Base-by-base conservation (phyloP, 2,113 vertebrate species). In the Rhynchomys soricoides region DNA sequence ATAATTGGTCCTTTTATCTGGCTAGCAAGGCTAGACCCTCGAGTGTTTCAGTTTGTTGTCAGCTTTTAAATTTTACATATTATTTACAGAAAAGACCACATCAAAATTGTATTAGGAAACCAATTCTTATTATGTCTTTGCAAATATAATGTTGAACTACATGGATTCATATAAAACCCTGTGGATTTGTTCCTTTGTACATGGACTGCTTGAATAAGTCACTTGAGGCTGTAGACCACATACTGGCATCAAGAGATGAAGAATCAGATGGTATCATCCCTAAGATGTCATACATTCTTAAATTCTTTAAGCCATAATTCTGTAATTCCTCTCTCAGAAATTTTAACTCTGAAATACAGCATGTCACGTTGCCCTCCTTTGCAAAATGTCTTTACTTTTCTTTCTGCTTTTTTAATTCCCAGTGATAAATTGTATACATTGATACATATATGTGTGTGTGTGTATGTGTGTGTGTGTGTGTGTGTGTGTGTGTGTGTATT, bases 321-420 rank as follows among this genome's bases (percentile, higher is more conserved):
- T 62, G 83, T 62, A 57, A 62, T 75, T 96, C n/a, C 29, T 71
- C 91, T 96, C 43, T 19, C 31, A 96, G 86, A 89, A 90, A 94
- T 93, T 94, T 93, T 94, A 94, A 79, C 82, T 96, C 45, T 75
- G 68, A 95, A 92, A 91, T 95, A 87, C 93, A 91, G 70, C 78
- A 92, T 94, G 96, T 95, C 79, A 96, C 73, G 93, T 62, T 87
- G 85, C 96, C 17, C 4, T 57, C 15, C 17, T 57, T 57, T 57
- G 15, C 55, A 57, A 57, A 57, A 57, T 5, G 55, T 57, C 55
- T 16, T 57, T 57, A 57, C 55, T 57, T 57, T 57, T 57, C 17
- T 57, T 57, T 57, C 55, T 57, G n/a, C n/a, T 57, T 57, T 57
- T 57, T 57, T 19, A 57, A 57, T 19, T 17, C 15, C 55, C 55